Evolutionary conservation across 2,113 vertebrate genomes (phyloP).

Genomic region (Seriola dumerili): DNA sequence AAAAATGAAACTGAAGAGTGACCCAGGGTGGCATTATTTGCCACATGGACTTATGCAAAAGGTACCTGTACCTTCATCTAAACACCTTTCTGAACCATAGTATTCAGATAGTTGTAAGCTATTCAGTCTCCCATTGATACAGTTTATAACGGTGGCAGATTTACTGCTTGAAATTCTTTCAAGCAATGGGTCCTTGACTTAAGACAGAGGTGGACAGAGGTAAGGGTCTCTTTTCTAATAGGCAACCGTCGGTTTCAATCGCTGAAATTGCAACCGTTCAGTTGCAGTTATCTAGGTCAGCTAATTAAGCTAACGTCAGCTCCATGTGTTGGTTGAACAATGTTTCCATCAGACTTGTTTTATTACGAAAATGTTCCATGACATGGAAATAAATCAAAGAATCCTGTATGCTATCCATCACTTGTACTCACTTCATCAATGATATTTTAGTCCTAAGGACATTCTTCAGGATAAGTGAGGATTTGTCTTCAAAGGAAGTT

Average conservation of each 20-base stretch:
- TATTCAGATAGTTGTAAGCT: not conserved
- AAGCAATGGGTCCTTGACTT: not conserved
- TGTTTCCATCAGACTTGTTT: not conserved
- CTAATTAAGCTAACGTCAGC: not conserved
- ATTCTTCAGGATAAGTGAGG: not conserved
- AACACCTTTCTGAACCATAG: not conserved
- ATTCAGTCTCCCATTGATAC: not conserved
- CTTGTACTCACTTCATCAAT: not conserved
- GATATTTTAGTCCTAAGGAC: not conserved
- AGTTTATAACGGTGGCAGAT: not conserved
- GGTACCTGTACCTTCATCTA: not conserved
- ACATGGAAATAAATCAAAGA: no score
- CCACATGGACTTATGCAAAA: not conserved
- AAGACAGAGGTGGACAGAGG: not conserved
- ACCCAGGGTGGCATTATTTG: not conserved
- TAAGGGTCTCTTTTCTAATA: no score
- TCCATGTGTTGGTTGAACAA: not conserved
- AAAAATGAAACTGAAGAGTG: not conserved
- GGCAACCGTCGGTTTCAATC: no score
- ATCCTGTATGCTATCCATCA: not conserved
- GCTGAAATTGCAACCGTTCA: not conserved
- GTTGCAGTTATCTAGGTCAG: not conserved
- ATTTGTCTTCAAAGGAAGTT: no score
- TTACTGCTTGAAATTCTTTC: not conserved
- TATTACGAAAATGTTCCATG: no score